Conservation (phyloP, 2,797 vertebrate genomes). For the Liasis olivaceus region DNA sequence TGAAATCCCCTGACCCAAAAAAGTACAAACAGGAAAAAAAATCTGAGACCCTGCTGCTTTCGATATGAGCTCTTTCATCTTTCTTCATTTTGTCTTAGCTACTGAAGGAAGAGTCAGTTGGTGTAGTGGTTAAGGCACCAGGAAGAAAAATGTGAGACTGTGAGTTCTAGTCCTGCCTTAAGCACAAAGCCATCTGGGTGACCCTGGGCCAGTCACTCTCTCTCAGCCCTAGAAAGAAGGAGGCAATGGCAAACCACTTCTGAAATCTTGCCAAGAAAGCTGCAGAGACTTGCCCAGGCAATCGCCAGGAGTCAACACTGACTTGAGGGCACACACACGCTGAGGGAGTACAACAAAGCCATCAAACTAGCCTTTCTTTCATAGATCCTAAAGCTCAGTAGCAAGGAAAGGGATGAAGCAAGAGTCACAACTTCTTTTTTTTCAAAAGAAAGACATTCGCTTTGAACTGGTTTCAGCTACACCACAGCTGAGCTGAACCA, state of each 20-base stretch:
- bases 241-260: not conserved
- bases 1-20: not conserved
- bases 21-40: not conserved
- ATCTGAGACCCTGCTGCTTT: not conserved
- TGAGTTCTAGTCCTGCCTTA: not conserved
- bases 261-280: not conserved
- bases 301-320: not conserved
- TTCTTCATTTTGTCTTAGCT: not conserved
- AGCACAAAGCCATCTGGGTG: not conserved
- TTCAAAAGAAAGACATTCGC: not conserved
- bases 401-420: not conserved
- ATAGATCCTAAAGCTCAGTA: not conserved
- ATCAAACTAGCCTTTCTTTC: not conserved
- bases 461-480: not conserved
- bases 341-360: not conserved
- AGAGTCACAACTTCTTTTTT: too few relatives aligned
- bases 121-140: not conserved
- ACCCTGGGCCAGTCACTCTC: not conserved
- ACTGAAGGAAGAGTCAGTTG: not conserved
- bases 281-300: not conserved
- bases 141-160: not conserved
- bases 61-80: not conserved
- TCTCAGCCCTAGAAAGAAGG: not conserved
- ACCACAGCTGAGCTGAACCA: not conserved
- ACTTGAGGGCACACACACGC: not conserved